Evolutionary conservation across 2,888 invertebrate species (phyloP).

Genomic region (Phaedon cochleariae): DNA sequence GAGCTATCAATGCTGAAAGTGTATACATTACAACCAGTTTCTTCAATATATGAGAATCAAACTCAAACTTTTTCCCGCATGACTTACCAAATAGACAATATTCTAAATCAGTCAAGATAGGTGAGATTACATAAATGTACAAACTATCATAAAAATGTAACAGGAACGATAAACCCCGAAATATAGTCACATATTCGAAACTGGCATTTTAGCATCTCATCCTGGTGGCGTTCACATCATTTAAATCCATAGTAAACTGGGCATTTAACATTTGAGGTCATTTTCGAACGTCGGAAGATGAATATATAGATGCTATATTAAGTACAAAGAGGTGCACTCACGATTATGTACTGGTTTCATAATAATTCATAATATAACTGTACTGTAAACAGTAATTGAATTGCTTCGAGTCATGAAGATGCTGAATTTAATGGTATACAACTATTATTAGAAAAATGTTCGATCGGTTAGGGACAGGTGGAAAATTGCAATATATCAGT

Average conservation of each 20-base stretch:
- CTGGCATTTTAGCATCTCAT: constrained; percentile 36
- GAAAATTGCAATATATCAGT: too few species aligned
- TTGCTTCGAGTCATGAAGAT: too few species aligned
- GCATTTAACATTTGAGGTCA: constrained; percentile 55
- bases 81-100: too few species aligned
- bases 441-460: too few species aligned
- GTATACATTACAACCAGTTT: too few species aligned
- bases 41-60: neutral
- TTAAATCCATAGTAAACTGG: constrained; percentile 43
- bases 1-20: too few species aligned
- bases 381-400: too few species aligned
- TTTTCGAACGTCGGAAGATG: constrained; percentile 53
- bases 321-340: neutral
- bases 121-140: too few species aligned
- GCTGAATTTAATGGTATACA: too few species aligned
- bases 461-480: too few species aligned
- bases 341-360: neutral
- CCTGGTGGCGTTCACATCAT: constrained; percentile 47
- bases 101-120: neutral
- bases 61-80: constrained; percentile 1
- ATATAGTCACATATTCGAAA: constrained; percentile 4
- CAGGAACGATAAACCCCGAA: neutral
- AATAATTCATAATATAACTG: too few species aligned
- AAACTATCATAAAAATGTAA: too few species aligned
- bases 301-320: neutral